Conservation (phyloP, 2,797 vertebrate species). For the Megalops cyprinoides region DNA sequence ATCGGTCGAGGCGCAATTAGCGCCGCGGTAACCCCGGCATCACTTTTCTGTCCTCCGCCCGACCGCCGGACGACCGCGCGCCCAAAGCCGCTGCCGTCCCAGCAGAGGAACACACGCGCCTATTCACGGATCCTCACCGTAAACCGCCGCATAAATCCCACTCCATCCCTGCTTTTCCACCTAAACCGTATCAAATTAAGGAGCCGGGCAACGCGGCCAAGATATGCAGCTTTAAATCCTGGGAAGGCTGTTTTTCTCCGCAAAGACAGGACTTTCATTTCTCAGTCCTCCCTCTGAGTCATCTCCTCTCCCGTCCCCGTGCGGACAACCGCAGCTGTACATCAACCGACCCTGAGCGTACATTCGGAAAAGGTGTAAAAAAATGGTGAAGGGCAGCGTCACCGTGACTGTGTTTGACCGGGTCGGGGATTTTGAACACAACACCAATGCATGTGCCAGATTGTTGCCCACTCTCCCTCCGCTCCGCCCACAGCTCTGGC, state of each 20-base stretch:
- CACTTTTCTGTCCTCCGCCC: conserved; percentile 24
- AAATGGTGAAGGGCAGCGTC: not conserved
- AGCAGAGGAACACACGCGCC: conserved; percentile 33
- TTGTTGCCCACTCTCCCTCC: no score
- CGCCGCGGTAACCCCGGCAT: conserved; percentile 20
- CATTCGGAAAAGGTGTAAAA: no score
- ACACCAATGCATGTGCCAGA: no score
- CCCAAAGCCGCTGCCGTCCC: not conserved
- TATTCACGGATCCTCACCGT: conserved; percentile 27
- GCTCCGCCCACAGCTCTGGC: not conserved
- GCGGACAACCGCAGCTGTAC: not conserved
- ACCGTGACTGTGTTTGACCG: not conserved
- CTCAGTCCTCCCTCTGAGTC: not conserved
- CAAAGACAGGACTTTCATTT: not conserved
- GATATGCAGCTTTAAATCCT: conserved; percentile 39
- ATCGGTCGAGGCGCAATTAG: conserved; percentile 15
- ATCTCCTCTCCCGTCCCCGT: not conserved
- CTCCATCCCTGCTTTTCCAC: conserved; percentile 22
- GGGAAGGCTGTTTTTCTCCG: conserved; percentile 22
- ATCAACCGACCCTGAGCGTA: no score
- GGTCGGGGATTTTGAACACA: no score
- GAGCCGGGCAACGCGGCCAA: not conserved
- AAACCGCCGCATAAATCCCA: conserved; percentile 38
- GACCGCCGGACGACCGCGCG: not conserved
- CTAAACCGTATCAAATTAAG: not conserved